Conservation (phyloP, 2,113 vertebrate species). For the Larimichthys crocea region DNA sequence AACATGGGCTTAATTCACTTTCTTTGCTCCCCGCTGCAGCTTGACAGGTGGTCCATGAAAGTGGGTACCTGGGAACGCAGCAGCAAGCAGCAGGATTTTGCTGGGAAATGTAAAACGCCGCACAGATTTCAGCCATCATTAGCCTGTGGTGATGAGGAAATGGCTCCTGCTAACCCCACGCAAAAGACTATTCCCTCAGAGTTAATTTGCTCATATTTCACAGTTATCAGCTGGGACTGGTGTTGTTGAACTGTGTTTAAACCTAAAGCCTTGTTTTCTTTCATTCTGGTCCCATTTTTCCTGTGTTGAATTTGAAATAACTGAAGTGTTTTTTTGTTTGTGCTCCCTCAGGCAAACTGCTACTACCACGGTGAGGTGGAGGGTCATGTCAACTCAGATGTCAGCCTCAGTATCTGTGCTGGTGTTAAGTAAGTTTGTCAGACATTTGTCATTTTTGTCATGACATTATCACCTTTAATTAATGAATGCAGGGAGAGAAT, state of each 20-base stretch:
- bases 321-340: neutral
- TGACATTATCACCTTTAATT: neutral
- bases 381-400: conserved; percentile 76
- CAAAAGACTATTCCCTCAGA: conserved; percentile 25
- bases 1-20: conserved; percentile 63
- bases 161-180: conserved; percentile 26
- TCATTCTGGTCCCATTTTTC: neutral
- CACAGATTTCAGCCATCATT: conserved; percentile 41
- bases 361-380: conserved; percentile 86
- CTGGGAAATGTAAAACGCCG: conserved; percentile 23
- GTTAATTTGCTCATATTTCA: conserved; percentile 57
- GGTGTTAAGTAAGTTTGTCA: conserved; percentile 81
- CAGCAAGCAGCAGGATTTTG: conserved; percentile 21
- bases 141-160: conserved; percentile 42
- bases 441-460: neutral
- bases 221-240: conserved; percentile 36
- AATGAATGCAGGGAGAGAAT: neutral
- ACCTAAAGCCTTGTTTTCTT: conserved; percentile 15
- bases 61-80: conserved; percentile 53
- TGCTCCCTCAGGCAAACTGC: conserved; percentile 81
- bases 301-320: conserved; percentile 17
- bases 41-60: conserved; percentile 71
- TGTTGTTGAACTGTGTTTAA: conserved; percentile 40
- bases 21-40: conserved; percentile 44
- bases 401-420: conserved; percentile 83